A percentile compares a stretch with the other conserved stretches of the same genome.
These are phyloP conservation scores for Cylindroiulus punctatus DNA, from an alignment of 2,888 invertebrate genomes.

Conservation along the genomic window DNA sequence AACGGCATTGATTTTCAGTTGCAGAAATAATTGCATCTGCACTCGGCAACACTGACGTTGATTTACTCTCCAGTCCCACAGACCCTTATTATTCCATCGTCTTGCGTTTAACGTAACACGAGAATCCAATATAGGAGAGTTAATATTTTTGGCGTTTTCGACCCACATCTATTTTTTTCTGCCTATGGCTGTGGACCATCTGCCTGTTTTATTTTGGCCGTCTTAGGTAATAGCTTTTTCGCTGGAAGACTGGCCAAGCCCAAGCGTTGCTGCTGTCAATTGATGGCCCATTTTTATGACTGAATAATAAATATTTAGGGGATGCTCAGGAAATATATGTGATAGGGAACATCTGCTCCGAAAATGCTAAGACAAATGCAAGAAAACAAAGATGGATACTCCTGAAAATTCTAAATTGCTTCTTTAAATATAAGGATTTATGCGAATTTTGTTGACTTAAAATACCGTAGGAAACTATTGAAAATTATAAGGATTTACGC, in stretches of 20 bases:
- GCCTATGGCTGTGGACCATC: slow-evolving; percentile 10
- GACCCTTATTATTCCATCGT: slow-evolving; percentile 33
- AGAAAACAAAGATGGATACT: too few relatives aligned
- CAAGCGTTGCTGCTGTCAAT: neutral
- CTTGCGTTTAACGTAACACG: slow-evolving; percentile 34
- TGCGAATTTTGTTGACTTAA: too few relatives aligned
- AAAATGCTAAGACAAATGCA: too few relatives aligned
- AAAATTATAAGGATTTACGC: too few relatives aligned
- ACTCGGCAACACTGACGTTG: slow-evolving; percentile 43
- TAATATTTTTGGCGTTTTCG: slow-evolving; percentile 39
- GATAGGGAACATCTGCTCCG: too few relatives aligned
- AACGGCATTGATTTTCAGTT: slow-evolving; percentile 43
- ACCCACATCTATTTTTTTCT: neutral
- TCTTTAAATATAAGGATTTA: too few relatives aligned
- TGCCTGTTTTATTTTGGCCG: neutral
- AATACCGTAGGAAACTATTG: too few relatives aligned
- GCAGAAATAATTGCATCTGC: slow-evolving; percentile 43
- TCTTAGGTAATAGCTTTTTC: neutral
- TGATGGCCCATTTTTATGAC: slow-evolving; percentile 6
- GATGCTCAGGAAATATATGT: neutral
- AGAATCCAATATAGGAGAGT: slow-evolving; percentile 25
- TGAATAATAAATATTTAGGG: neutral
- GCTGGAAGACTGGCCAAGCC: neutral
- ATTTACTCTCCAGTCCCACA: slow-evolving; percentile 33
- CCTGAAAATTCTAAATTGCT: too few relatives aligned